phyloP scores from a whole-genome alignment of 2,113 vertebrate species.

The Melanerpes formicivorus region DNA sequence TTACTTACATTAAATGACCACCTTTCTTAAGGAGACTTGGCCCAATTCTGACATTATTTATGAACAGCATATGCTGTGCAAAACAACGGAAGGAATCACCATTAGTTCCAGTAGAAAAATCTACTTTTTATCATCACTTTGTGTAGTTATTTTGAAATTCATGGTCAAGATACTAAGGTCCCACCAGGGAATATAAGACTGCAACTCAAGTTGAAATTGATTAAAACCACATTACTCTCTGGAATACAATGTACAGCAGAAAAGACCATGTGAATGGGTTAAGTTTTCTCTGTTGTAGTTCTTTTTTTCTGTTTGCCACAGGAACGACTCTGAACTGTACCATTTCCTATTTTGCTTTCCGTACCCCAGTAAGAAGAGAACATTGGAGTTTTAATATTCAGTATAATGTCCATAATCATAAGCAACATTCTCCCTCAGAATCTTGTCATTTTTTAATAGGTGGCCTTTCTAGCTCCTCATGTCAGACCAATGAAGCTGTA shows the following conservation, averaged over 20 bases:
- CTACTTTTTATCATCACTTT: conserved; percentile 72
- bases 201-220: conserved; percentile 48
- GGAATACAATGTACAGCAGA: neutral
- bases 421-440: neutral
- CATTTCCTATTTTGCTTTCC: neutral
- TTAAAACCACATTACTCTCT: conserved; percentile 8
- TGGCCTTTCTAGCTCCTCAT: neutral
- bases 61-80: conserved; percentile 70
- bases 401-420: neutral
- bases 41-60: conserved; percentile 84
- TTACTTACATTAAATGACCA: conserved; percentile 86
- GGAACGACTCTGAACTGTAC: neutral
- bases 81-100: conserved; percentile 75
- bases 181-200: conserved; percentile 32
- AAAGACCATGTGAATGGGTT: neutral
- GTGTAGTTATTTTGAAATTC: conserved; percentile 72
- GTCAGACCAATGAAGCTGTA: neutral
- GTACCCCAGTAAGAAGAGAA: neutral
- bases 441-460: neutral
- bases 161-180: conserved; percentile 37
- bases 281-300: neutral
- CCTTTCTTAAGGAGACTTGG: conserved; percentile 77
- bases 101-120: conserved; percentile 76
- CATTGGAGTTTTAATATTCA: neutral
- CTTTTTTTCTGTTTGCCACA: neutral